Evolutionary conservation across 2,113 vertebrate species (phyloP), one percentile per base, ranked within the genome.

Genomic region (Phyllostomus hastatus): DNA sequence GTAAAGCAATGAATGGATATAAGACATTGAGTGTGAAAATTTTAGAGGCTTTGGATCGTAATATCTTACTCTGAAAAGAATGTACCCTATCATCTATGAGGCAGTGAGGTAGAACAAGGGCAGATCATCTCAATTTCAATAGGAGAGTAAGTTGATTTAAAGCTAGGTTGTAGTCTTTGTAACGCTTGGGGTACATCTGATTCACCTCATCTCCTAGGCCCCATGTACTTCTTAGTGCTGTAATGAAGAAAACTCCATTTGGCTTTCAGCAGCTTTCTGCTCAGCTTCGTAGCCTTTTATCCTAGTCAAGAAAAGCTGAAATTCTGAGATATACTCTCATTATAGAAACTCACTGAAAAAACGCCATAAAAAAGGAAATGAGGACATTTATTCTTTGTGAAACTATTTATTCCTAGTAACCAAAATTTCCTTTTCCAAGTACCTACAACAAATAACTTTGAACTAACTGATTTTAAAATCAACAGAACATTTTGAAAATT

Each of bases 401-500:
- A 86, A 2, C 4, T 43, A 64, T 76, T 70, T 88, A 93, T 81
- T 67, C 8, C 10, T 52, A 94, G 57, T 57, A 33, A 93, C 26
- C 48, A 96, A 97, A 96, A 70, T 87, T 76, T 31, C 59, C 20
- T 35, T 91, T 92, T 64, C 64, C 46, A 94, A 88, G 28, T 52
- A 8, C 46, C 87, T 79, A 88, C 1, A 61, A 86, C 85, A 89
- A 76, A 46, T 26, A 94, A 50, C 28, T 52, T 70, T 64, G 73
- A 64, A 75, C 41, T 81, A 52, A 88, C 6, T 90, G 20, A 84
- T 84, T 82, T 91, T 28, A 88, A 76, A 70, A 82, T 61, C n/a
- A 61, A 76, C 43, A 78, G 3, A 46, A 67, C 38, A 43, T 57
- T 96, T 64, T 48, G 26, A 90, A 95, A 81, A 90, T 5, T 48